Evolutionary conservation across 2,888 invertebrate genomes (phyloP), one percentile per base, ranked within the genome.

Genomic region (Noctua janthe): DNA sequence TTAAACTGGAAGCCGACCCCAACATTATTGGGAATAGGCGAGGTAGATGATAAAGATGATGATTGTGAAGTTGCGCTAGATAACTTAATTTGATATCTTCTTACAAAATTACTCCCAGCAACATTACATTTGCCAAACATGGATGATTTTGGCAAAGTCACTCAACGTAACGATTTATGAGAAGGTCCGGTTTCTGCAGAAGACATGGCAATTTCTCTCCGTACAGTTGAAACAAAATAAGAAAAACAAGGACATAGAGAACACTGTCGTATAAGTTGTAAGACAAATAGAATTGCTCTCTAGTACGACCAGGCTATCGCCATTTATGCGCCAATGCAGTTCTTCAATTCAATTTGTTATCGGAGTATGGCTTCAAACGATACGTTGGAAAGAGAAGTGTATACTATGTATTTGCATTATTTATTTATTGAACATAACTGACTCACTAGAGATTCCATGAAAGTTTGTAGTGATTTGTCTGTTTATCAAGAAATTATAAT

Each of bases 301-400:
- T 64, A 59, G 71, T 76, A 80, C 76, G 76, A 84, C 74, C 64
- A 79, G 79, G 74, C 84, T 71, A 87, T 80, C 78, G 72, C 84
- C 84, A 49, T 84, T 80, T 87, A 85, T 87, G 76, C 71, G 87
- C 74, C 84, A 76, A 84, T 85, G 87, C 80, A 87, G 84, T 85
- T 87, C 87, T 85, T 87, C 74, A 80, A 87, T 87, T 87, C 84
- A 84, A 87, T 87, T 84, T 84, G 80, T 80, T 85, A 76, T 87
- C 76, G 84, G 59, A 74, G 39, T 78, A 74, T 79, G 75, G 72
- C 54, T 85, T 69, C 84, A 78, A 85, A 80, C 74, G 67, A 74
- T 69, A 74, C 84, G 23, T 76, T 87, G 56, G 66, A 74, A 62
- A 67, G 51, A 75, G 79, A 78, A 78, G 39, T 71, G 73, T 71